Evolutionary conservation across 1,140 invertebrate species (phyloP).

Genomic region (Drosophila fuyamai): DNA sequence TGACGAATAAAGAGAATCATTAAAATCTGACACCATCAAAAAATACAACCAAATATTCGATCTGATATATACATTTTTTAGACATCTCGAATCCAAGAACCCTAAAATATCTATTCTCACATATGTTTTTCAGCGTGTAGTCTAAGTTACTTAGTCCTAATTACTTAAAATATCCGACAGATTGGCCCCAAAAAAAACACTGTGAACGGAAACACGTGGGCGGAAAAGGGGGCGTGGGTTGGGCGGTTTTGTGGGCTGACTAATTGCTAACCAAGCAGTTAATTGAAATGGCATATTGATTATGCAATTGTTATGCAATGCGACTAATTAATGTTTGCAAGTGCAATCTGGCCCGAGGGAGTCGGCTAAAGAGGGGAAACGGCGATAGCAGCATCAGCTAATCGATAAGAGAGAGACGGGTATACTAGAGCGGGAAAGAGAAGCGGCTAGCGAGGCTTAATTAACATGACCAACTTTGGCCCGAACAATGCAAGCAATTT

Average conservation of each 20-base stretch:
- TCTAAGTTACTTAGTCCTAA: conserved; percentile 14
- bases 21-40: too few relatives aligned
- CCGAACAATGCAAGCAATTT: conserved; percentile 61
- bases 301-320: conserved; percentile 81
- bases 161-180: conserved; percentile 7
- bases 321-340: conserved; percentile 68
- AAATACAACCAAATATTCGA: too few relatives aligned
- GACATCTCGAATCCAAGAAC: too few relatives aligned
- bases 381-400: conserved; percentile 30
- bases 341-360: background rate
- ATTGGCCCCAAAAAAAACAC: background rate
- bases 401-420: conserved; percentile 55
- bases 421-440: background rate
- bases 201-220: background rate
- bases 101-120: too few relatives aligned
- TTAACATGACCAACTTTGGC: conserved; percentile 68
- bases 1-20: too few relatives aligned
- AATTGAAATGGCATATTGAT: conserved; percentile 72
- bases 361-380: background rate
- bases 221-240: background rate
- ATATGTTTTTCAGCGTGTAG: conserved; percentile 1
- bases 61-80: too few relatives aligned
- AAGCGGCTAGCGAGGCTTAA: conserved; percentile 39
- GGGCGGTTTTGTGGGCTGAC: conserved; percentile 9
- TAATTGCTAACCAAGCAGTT: conserved; percentile 62